These are phyloP conservation scores for Aptenodytes patagonicus DNA, from an alignment of 2,113 vertebrate species.

Conservation along the genomic window DNA sequence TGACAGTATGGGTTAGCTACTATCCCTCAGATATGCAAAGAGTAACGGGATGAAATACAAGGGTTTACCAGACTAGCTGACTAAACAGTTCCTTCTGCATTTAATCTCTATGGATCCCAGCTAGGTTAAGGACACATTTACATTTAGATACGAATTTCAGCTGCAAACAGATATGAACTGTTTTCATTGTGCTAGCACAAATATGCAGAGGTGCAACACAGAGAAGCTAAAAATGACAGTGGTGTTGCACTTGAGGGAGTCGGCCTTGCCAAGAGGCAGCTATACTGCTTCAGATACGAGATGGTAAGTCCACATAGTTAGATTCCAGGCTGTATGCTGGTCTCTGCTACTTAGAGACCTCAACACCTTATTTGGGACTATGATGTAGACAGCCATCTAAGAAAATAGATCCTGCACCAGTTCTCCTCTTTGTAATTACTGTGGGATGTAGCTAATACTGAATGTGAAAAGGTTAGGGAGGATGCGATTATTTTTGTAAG, in stretches of 20 bases:
- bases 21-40: background rate
- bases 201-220: background rate
- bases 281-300: background rate
- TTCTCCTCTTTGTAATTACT: background rate
- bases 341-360: background rate
- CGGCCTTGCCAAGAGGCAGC: background rate
- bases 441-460: background rate
- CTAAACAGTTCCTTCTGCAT: background rate
- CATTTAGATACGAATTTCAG: conserved; percentile 12
- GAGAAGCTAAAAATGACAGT: background rate
- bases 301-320: background rate
- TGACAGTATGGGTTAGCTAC: background rate
- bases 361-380: background rate
- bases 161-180: background rate
- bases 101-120: background rate
- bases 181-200: background rate
- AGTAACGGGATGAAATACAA: background rate
- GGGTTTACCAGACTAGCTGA: conserved; percentile 8
- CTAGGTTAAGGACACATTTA: conserved; percentile 11
- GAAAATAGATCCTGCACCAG: background rate
- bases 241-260: background rate
- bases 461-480: background rate
- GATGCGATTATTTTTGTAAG: background rate
- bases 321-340: background rate
- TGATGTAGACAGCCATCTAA: background rate